These are phyloP conservation scores for Pseudococcus jackbeardsleyi DNA, from an alignment of 2,888 invertebrate species.

Conservation along the genomic window DNA sequence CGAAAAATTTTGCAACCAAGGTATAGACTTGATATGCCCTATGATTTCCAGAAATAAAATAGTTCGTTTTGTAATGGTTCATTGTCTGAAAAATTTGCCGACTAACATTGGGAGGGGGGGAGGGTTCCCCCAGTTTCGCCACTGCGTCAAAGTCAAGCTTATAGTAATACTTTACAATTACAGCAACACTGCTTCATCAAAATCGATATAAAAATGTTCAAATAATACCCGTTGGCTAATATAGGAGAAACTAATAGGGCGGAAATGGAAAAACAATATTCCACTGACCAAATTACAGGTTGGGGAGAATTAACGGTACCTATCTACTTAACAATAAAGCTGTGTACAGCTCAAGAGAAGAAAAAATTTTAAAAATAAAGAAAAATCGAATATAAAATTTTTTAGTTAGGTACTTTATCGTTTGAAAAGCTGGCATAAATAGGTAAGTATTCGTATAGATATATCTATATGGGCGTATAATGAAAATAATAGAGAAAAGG, in stretches of 20 bases:
- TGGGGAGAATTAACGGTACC: background rate
- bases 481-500: background rate
- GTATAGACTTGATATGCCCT: too few relatives aligned
- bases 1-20: too few relatives aligned
- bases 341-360: background rate
- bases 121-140: too few relatives aligned
- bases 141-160: constrained; percentile 5
- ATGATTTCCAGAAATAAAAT: too few relatives aligned
- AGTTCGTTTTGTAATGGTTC: too few relatives aligned
- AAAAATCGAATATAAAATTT: constrained; percentile 3
- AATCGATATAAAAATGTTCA: background rate
- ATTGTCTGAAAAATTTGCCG: too few relatives aligned
- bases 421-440: background rate
- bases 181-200: background rate
- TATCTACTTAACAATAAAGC: constrained; percentile 16
- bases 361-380: background rate
- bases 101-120: too few relatives aligned
- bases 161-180: background rate
- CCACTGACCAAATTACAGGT: background rate
- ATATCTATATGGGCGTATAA: background rate
- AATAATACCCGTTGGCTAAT: background rate
- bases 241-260: background rate
- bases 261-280: background rate
- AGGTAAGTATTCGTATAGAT: background rate
- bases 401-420: background rate